Evolutionary conservation across 2,888 invertebrate genomes (phyloP), one percentile per base, ranked within the genome.

Genomic region (Lymantria dispar): DNA sequence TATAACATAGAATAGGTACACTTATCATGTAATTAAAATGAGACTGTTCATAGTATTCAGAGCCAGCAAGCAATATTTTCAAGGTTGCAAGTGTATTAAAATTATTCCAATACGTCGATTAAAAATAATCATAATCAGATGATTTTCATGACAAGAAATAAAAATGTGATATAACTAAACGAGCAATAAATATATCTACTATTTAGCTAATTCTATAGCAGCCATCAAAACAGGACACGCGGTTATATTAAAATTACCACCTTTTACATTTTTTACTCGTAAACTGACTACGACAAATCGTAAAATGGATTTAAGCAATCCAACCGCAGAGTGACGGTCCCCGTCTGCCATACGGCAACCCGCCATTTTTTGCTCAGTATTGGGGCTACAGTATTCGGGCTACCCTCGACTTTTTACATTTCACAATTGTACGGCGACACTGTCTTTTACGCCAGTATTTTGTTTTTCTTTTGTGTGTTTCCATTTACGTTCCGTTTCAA

Each of bases 221-320:
- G 54, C 54, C 57, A 65, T 65, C 56, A 55, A 56, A 55, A 55
- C 42, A 54, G 44, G 57, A 50, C 56, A 64, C 57, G 57, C 56
- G 50, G 54, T 57, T 64, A 59, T 59, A 60, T 56, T 54, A 60
- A 62, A 60, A 62, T 56, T 67, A 63, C 52, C 50, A 51, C 47
- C 41, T 14, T 45, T 52, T 45, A 54, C 53, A 45, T 45, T 33
- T 43, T 52, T 58, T 56, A 61, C 33, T 46, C 52, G 43, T 64
- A 59, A 62, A 70, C 37, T 54, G 53, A 57, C 54, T 54, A 50
- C 63, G 55, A 55, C 48, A 56, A 58, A 61, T 68, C 71, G 69
- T 76, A 74, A 74, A 77, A 68, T 68, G 62, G 70, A 67, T 70
- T 78, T 76, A 76, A 76, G 75, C 78, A 75, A 78, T 70, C 74